Base-by-base conservation (phyloP, 2,113 vertebrate species). In the Gambusia holbrooki region DNA sequence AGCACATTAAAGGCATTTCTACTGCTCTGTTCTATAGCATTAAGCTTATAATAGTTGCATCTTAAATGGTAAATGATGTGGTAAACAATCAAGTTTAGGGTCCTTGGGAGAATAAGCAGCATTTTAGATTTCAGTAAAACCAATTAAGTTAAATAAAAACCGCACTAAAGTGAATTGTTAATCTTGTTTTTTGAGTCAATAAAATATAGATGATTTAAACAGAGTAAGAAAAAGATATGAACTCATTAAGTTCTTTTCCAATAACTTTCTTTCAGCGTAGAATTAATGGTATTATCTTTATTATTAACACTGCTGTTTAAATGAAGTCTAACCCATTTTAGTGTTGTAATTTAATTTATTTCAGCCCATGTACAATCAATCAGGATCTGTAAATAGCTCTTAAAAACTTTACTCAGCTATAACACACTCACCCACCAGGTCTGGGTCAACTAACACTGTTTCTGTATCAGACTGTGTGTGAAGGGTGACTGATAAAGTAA, bases 401-500 rank as follows among this genome's bases (percentile, higher is more conserved):
- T n/a, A 58, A 58, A 58, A 25, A n/a, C 25, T 58, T 58, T 10
- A 58, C 51, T 58, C 8, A 58, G 9, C 51, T 10, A 22, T 58
- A 58, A 25, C 51, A 58, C 22, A 10, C 22, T 25, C 51, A 9
- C 51, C 51, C 25, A 25, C 51, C 51, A 54, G 22, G 7, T 54
- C 45, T 48, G 45, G 45, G 17, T 48, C 9, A 58, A 32, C 32
- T 32, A 19, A 6, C 30, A 5, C 1, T 22, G 62, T 9, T 19
- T 28, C 33, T 62, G 76, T 58, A 15, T 74, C 30, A 14, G 32
- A 29, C 66, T 62, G 58, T 48, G 32, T 28, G 28, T 64, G 70
- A 30, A 11, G 30, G 30, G 27, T 48, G 74, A 75, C 66, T 40
- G 58, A 72, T 69, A 69, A 72, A 66, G 48, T 51, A 45, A 76